Evolutionary conservation across 92 coral and sea anemone species (phyloP).

Genomic region (Nematostella vectensis): DNA sequence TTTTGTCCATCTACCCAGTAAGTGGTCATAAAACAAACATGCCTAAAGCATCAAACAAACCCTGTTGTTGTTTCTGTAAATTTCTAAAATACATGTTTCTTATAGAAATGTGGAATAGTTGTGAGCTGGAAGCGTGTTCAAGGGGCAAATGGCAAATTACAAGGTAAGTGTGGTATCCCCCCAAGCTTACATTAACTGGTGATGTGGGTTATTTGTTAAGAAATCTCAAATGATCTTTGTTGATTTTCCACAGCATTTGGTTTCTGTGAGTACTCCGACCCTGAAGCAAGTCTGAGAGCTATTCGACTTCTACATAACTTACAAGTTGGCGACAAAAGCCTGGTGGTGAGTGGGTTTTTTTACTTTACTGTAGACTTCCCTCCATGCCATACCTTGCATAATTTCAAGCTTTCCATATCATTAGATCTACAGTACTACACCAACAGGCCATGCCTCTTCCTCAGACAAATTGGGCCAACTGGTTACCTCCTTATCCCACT

Average conservation of each 20-base stretch:
- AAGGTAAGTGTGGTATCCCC: constrained; percentile 77
- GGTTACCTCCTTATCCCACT: no score
- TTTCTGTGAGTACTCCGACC: constrained; percentile 94
- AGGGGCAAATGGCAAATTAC: constrained; percentile 94
- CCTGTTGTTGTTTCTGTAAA: no score
- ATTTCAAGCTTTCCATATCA: background rate
- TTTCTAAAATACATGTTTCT: no score
- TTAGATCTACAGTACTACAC: background rate
- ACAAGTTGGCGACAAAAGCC: constrained; percentile 72
- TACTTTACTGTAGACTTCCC: no score
- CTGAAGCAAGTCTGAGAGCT: constrained; percentile 95
- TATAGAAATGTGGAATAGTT: constrained; percentile 95
- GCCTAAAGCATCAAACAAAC: no score
- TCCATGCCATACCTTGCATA: background rate
- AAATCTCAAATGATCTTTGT: background rate
- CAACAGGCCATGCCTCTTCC: background rate
- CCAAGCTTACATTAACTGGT: no score
- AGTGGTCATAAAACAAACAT: no score
- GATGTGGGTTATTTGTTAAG: no score
- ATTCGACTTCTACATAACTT: constrained; percentile 83
- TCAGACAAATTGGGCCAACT: background rate
- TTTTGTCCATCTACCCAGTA: no score
- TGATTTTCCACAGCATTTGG: constrained; percentile 75
- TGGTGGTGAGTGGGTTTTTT: constrained; percentile 55
- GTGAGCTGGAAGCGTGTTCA: constrained; percentile 96